phyloP scores from a whole-genome alignment of 2,113 vertebrate species.

The Chionomys nivalis region DNA sequence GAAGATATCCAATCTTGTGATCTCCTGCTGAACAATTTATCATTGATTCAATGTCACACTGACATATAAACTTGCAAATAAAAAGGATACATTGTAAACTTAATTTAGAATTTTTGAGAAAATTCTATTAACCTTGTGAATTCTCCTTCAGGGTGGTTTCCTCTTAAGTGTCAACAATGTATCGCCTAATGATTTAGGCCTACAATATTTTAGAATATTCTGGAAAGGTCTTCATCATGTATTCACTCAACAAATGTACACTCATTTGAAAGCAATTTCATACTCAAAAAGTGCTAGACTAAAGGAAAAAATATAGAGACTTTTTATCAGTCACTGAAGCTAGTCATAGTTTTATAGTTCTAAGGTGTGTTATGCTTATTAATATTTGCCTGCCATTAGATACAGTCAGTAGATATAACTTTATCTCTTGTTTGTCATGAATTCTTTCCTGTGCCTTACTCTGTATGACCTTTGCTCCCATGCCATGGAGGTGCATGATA shows the following conservation, averaged over 20 bases:
- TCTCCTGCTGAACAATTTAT: background rate
- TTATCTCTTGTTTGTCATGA: background rate
- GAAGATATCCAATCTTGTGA: background rate
- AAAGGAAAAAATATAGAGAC: background rate
- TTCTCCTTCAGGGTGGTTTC: background rate
- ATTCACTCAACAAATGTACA: background rate
- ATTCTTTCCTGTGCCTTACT: background rate
- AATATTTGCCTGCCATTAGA: background rate
- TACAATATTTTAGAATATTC: background rate
- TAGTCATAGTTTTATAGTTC: background rate
- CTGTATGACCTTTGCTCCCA: background rate
- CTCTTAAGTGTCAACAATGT: background rate
- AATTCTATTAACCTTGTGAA: background rate
- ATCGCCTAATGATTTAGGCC: background rate
- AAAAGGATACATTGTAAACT: background rate
- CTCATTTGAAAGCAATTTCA: background rate
- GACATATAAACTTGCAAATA: background rate
- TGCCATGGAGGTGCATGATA: background rate
- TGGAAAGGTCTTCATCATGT: background rate
- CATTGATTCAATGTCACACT: background rate
- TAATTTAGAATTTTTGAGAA: background rate
- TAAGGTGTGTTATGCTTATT: background rate
- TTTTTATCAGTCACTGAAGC: background rate
- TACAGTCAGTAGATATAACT: background rate
- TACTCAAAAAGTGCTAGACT: background rate